Evolutionary conservation across 2,888 invertebrate species (phyloP), one percentile per base, ranked within the genome.

Genomic region (Oscheius myriophilus): DNA sequence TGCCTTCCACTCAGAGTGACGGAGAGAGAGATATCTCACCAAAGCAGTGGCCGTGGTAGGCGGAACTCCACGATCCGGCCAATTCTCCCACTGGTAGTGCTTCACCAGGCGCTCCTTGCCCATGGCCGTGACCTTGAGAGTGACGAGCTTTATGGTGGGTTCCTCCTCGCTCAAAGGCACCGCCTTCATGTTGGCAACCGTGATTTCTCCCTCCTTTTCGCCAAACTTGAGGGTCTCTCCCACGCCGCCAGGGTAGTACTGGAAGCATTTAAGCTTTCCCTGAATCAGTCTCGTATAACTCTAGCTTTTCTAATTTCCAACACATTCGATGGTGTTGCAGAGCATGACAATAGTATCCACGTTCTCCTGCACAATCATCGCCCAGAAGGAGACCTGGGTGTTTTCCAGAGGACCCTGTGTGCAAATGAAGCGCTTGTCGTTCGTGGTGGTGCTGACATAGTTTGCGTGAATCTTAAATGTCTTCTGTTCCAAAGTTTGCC

Each of bases 381-480:
- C 67, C 78, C 78, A 78, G 62, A 78, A 78, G n/a, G 70, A 52
- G 61, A 54, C 39, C 25, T 65, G 69, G 0, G 78, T 78, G 43
- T 45, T 45, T 16, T 75, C 75, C 39, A 75, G 57, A 9, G 78
- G 78, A 25, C 78, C 78, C 43, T 81, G 81, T 6, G 81, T 71
- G 57, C 81, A 81, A 55, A 81, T 80, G 66, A 80, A 80, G 12
- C 77, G 71, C 16, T 75, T 75, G 11, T 77, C 75, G 45, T 58
- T 70, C 26, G 69, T 69, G 2, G 71, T 67, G 14, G 71, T 73
- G 54, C 45, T 69, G 39, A 81, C 70, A 54, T 74, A 80, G 62
- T 80, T 80, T n/a, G 80, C 80, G 57, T 80, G 80, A 41, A 80
- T 80, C 58, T 58, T 12, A 21, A 43, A 18, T 21, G 1, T 25